Evolutionary conservation across 2,888 invertebrate genomes (phyloP), one percentile per base, ranked within the genome.

Genomic region (Ethmia dodecea): DNA sequence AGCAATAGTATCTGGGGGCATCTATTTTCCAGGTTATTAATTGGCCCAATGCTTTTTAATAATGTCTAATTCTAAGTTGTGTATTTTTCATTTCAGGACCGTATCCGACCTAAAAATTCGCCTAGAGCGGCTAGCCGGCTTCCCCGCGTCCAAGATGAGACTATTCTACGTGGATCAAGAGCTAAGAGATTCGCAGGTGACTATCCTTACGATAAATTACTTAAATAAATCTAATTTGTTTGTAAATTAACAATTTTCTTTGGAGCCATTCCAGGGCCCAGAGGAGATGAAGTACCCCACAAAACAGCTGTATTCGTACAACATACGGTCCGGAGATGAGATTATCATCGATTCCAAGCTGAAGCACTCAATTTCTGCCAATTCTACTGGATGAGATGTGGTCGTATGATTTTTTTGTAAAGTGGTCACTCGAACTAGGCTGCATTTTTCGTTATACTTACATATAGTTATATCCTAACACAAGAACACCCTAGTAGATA

Each of bases 231-330:
- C 10, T 4, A 6, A 5, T 6, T 24, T n/a, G n/a, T 6, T 24
- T 5, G 9, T 51, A 13, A 41, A 53, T 55, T 12, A 14, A n/a
- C 9, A 20, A 16, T 16, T 20, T 13, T 43, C 52, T 11, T 15
- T 2, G 6, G n/a, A 29, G n/a, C 10, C 14, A 46, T 74, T 74
- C 41, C 77, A 84, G 75, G 95, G 94, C 12, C 94, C 95, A 1
- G 96, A 96, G 70, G 94, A 95, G 72, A 94, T 97, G 93, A 91
- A 91, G 52, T 96, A 91, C 60, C 94, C 95, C 2, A 93, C 93
- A 55, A 96, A 96, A 67, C 94, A 94, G 70, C 88, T 97, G 13
- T 96, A 96, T 74, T 94, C 95, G 40, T 96, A 96, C 80, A 96
- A 96, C 76, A 94, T 97, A 42, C 88, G 92, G 47, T 92, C 94